These are phyloP conservation scores for Zosterops hypoxanthus DNA, from an alignment of 2,113 vertebrate genomes.

Conservation along the genomic window DNA sequence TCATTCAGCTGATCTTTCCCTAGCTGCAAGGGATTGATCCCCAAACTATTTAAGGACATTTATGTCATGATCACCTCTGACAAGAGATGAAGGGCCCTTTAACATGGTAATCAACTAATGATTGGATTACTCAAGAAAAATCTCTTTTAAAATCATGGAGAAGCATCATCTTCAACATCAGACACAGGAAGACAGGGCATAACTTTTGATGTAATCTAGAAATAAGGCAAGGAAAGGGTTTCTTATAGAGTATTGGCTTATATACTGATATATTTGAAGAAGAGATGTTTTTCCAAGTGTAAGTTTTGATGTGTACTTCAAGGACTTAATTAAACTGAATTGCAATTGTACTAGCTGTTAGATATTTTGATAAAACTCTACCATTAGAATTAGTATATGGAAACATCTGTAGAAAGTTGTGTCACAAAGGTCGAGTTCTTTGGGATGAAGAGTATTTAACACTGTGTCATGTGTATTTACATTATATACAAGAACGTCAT, in stretches of 20 bases:
- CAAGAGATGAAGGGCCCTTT: background rate
- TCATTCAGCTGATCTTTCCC: too few relatives aligned
- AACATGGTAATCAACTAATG: background rate
- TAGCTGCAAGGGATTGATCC: too few relatives aligned
- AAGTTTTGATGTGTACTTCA: background rate
- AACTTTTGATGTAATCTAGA: background rate
- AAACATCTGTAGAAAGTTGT: background rate
- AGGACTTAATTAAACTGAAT: background rate
- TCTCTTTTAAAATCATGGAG: background rate
- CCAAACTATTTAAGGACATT: too few relatives aligned
- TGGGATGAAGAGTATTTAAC: background rate
- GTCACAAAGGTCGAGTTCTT: rapidly evolving
- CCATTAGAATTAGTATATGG: background rate
- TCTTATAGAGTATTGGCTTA: background rate
- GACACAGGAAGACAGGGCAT: background rate
- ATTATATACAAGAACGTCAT: background rate
- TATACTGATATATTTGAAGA: background rate
- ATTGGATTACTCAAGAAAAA: background rate
- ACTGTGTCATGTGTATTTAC: background rate
- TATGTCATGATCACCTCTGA: too few relatives aligned
- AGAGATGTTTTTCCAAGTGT: background rate
- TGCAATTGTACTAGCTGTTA: background rate
- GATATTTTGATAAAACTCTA: background rate
- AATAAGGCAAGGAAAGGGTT: background rate
- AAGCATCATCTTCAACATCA: background rate